Evolutionary conservation across 2,113 vertebrate species (phyloP).

Genomic region (Rhinoderma darwinii): DNA sequence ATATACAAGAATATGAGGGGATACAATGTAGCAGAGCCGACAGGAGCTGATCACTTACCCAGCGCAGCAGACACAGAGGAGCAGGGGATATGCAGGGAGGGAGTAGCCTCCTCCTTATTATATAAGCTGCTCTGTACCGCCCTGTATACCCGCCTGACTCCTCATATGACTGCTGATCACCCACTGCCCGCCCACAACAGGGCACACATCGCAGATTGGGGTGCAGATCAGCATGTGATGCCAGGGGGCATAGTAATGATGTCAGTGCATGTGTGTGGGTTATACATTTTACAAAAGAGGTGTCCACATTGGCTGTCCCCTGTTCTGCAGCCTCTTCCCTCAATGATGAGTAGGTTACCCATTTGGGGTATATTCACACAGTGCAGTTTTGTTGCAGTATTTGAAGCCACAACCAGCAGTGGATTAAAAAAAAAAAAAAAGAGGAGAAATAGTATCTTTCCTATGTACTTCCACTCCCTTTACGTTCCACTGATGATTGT

Average conservation of each 20-base stretch:
- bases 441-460: too few relatives aligned
- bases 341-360: too few relatives aligned
- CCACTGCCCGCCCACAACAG: not conserved
- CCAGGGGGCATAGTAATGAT: not conserved
- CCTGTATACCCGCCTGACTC: slow-evolving; percentile 18
- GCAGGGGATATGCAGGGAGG: not conserved
- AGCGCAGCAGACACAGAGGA: not conserved
- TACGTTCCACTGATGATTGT: too few relatives aligned
- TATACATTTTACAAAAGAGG: too few relatives aligned
- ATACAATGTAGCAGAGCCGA: not conserved
- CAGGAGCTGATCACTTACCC: not conserved
- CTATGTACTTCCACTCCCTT: too few relatives aligned
- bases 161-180: not conserved
- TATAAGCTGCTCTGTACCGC: not conserved
- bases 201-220: not conserved
- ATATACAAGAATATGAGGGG: not conserved
- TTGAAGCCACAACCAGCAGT: too few relatives aligned
- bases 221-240: not conserved
- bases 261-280: too few relatives aligned
- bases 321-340: too few relatives aligned
- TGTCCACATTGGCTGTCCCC: too few relatives aligned
- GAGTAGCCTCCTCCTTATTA: not conserved
- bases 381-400: too few relatives aligned
- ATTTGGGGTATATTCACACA: too few relatives aligned
- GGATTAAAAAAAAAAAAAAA: too few relatives aligned